Conservation (phyloP, 2,888 invertebrate genomes). For the Cybosia mesomella region DNA sequence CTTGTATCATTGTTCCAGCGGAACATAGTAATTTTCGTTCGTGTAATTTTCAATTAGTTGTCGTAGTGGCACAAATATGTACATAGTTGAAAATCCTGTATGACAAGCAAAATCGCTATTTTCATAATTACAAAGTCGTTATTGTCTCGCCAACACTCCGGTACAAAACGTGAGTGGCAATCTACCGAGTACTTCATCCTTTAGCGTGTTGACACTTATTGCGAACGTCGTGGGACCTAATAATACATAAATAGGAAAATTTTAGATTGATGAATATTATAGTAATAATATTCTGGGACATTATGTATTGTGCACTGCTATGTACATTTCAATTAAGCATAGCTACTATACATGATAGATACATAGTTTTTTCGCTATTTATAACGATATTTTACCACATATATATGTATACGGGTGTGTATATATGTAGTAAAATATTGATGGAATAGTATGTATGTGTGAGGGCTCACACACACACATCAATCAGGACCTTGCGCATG, state of each 20-base stretch:
- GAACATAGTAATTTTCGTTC: conserved; percentile 45
- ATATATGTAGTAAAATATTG: no score
- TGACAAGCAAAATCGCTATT: conserved; percentile 52
- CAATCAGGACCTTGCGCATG: no score
- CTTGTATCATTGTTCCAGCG: conserved; percentile 32
- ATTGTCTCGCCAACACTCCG: conserved; percentile 50
- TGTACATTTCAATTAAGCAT: background rate
- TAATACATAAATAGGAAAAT: conserved; percentile 12
- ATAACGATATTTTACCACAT: no score
- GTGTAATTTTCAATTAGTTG: conserved; percentile 49
- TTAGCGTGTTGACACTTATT: conserved; percentile 39
- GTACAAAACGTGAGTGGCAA: conserved; percentile 48
- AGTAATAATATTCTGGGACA: background rate
- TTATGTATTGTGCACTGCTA: no score
- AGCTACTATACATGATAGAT: background rate
- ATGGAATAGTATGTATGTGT: no score
- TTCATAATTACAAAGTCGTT: conserved; percentile 59
- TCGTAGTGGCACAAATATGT: conserved; percentile 48
- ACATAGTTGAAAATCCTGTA: conserved; percentile 49
- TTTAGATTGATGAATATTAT: conserved; percentile 6
- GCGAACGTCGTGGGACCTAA: conserved; percentile 18
- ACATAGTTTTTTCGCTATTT: no score
- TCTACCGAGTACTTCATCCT: conserved; percentile 37
- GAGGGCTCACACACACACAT: no score
- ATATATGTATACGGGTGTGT: no score